Evolutionary conservation across 1,140 invertebrate species (phyloP).

Genomic region (Frieseomelitta varia): DNA sequence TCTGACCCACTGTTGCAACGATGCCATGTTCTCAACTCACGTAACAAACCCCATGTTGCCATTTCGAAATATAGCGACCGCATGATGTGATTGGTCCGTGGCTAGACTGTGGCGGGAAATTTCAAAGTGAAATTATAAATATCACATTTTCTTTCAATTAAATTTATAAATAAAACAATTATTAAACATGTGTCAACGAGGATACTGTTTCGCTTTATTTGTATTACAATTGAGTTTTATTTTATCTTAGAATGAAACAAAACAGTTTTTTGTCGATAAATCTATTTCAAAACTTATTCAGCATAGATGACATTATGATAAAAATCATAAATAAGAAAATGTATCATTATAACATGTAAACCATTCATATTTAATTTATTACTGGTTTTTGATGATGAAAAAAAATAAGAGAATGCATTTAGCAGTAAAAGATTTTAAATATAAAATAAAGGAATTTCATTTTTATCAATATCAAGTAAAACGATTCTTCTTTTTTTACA

Average conservation of each 20-base stretch:
- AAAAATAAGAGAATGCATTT: not conserved
- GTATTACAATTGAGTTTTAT: not conserved
- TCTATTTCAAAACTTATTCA: not conserved
- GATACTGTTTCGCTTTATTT: no score
- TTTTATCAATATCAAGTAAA: not conserved
- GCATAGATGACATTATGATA: not conserved
- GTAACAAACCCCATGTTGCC: constrained; percentile 46
- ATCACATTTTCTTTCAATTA: not conserved
- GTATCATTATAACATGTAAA: not conserved
- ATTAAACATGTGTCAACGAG: not conserved
- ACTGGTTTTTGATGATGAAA: not conserved
- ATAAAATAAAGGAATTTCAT: not conserved
- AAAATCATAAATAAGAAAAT: not conserved
- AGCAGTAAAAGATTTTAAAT: not conserved
- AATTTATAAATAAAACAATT: not conserved
- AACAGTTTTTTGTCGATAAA: not conserved
- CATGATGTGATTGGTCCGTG: not conserved
- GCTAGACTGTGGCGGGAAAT: not conserved
- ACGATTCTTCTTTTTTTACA: not conserved
- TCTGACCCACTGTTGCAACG: constrained; percentile 44
- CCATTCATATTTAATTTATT: not conserved
- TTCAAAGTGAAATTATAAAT: not conserved
- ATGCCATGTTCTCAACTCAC: constrained; percentile 46
- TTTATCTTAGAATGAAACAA: not conserved
- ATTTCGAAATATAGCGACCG: not conserved